Conservation (phyloP, 2,888 invertebrate genomes). For the Eupithecia pulchellata region DNA sequence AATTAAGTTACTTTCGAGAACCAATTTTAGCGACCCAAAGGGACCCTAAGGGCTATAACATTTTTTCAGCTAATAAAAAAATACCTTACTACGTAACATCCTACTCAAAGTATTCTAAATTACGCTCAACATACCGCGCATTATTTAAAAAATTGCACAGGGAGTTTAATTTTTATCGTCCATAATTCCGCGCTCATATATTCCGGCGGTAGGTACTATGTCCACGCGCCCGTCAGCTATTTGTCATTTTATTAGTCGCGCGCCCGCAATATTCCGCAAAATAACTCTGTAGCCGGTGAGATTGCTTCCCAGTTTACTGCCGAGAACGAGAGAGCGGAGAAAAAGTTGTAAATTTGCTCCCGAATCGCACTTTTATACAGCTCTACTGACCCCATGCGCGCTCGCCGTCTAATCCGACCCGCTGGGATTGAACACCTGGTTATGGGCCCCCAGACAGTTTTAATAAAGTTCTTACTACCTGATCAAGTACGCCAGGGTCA, state of each 20-base stretch:
- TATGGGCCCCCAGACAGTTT: conserved; percentile 54
- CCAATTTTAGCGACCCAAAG: conserved; percentile 1
- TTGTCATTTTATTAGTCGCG: conserved; percentile 83
- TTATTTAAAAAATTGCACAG: conserved; percentile 29
- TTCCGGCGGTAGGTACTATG: conserved; percentile 53
- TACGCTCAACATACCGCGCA: conserved; percentile 21
- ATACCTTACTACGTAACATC: neutral
- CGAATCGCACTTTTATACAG: conserved; percentile 81
- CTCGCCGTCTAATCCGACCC: conserved; percentile 65
- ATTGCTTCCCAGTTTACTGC: conserved; percentile 81
- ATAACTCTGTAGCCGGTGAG: conserved; percentile 76
- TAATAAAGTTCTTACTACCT: conserved; percentile 56
- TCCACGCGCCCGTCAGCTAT: conserved; percentile 68
- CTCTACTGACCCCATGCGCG: conserved; percentile 74
- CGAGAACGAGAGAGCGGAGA: conserved; percentile 68
- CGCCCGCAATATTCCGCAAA: conserved; percentile 78
- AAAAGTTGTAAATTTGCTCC: conserved; percentile 82
- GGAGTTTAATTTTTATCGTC: conserved; percentile 41
- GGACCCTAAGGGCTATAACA: neutral
- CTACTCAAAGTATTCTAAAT: conserved; percentile 18
- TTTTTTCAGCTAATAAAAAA: conserved; percentile 4
- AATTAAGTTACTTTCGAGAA: conserved; percentile 1
- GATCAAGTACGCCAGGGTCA: conserved; percentile 33
- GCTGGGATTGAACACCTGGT: conserved; percentile 67
- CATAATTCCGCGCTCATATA: conserved; percentile 49